Conservation (phyloP, 2,113 vertebrate genomes). For the Gallinago jamesoni region DNA sequence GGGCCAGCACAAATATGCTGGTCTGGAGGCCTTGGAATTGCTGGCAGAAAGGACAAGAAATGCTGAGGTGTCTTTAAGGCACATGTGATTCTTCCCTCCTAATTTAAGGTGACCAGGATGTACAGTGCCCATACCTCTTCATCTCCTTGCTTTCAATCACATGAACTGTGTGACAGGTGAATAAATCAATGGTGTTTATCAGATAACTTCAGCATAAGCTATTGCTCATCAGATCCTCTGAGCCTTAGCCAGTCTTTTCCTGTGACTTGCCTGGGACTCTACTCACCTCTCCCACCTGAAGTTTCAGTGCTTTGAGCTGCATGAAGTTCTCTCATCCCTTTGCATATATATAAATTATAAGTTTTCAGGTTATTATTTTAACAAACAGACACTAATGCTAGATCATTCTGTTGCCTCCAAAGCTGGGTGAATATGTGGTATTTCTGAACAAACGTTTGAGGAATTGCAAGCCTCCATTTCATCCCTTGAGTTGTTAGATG, state of each 20-base stretch:
- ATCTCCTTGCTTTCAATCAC: background rate
- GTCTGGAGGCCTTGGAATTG: background rate
- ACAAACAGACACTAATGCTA: background rate
- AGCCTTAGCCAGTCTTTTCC: background rate
- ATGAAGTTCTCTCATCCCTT: background rate
- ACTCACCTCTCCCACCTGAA: background rate
- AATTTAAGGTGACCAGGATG: background rate
- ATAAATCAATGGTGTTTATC: background rate
- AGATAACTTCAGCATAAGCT: background rate
- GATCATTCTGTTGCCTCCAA: background rate
- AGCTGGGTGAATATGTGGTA: background rate
- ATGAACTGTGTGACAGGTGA: background rate
- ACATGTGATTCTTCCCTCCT: background rate
- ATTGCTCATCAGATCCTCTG: background rate
- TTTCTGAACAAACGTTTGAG: background rate
- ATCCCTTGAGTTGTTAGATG: background rate
- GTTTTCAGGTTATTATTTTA: background rate
- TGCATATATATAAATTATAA: background rate
- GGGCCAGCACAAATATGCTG: background rate
- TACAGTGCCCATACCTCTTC: background rate
- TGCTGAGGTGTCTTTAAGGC: background rate
- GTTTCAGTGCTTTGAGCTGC: background rate
- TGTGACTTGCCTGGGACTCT: background rate
- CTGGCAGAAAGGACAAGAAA: background rate
- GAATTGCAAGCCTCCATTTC: background rate